Evolutionary conservation across 2,113 vertebrate genomes (phyloP).

Genomic region (Hassar affinis): DNA sequence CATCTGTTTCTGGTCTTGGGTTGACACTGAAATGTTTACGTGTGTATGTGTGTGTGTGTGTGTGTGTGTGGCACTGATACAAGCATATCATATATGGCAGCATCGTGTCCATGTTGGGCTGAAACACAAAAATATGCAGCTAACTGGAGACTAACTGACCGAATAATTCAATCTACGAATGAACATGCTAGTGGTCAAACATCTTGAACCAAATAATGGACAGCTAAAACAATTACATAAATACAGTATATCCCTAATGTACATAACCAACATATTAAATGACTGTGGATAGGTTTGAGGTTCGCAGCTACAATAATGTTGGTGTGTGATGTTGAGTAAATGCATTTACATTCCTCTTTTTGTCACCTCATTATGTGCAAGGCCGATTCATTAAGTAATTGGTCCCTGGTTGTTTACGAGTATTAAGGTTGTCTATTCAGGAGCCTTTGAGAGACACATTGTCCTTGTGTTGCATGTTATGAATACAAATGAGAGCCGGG

Average conservation of each 20-base stretch:
- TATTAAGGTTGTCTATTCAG: constrained; percentile 92
- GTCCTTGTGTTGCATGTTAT: constrained; percentile 87
- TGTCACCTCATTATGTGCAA: constrained; percentile 86
- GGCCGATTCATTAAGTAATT: constrained; percentile 94
- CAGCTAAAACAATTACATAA: neutral
- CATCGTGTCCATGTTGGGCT: too few relatives aligned
- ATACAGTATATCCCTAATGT: too few relatives aligned
- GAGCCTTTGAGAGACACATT: constrained; percentile 89
- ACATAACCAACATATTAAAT: neutral
- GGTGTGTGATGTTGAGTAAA: constrained; percentile 77
- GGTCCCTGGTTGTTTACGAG: constrained; percentile 93
- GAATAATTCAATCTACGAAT: neutral
- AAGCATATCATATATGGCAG: too few relatives aligned
- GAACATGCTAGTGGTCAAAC: neutral
- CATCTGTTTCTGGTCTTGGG: too few relatives aligned
- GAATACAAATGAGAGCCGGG: constrained; percentile 82
- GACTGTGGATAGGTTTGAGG: neutral
- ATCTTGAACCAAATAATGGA: neutral
- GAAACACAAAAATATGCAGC: neutral
- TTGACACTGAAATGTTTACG: too few relatives aligned
- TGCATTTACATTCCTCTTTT: constrained; percentile 89
- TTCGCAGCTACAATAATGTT: constrained; percentile 68
- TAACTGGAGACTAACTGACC: neutral
- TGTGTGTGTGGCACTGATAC: too few relatives aligned
- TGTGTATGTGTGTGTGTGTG: too few relatives aligned